Evolutionary conservation across 2,797 vertebrate genomes (phyloP).

Genomic region (Allobates femoralis): DNA sequence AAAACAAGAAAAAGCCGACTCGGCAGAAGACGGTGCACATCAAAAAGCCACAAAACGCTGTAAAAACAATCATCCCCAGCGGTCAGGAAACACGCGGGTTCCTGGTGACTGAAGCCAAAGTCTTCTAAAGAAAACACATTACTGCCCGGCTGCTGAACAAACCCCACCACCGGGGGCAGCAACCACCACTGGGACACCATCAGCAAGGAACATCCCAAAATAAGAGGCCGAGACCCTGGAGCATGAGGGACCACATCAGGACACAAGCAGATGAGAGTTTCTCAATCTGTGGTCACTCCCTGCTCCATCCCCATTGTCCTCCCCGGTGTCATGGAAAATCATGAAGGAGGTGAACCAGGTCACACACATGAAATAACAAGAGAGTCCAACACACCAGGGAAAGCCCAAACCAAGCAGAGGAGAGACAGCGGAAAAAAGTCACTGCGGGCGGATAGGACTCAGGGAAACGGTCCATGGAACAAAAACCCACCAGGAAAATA

Average conservation of each 20-base stretch:
- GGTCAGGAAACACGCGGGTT: conserved; percentile 51
- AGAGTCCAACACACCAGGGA: conserved; percentile 23
- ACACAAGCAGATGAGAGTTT: background rate
- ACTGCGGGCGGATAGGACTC: background rate
- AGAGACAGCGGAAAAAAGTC: background rate
- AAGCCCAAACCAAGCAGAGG: background rate
- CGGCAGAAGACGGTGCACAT: background rate
- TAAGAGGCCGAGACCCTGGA: background rate
- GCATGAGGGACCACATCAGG: conserved; percentile 2
- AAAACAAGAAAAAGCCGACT: background rate
- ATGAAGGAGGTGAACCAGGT: conserved; percentile 29
- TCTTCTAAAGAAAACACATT: conserved; percentile 56
- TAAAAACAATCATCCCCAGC: conserved; percentile 45
- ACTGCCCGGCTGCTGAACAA: conserved; percentile 32
- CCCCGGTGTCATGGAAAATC: background rate
- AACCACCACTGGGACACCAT: conserved; percentile 30
- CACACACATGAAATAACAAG: conserved; percentile 41
- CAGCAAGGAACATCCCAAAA: conserved; percentile 20
- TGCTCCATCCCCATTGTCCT: background rate
- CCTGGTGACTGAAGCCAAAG: conserved; percentile 26
- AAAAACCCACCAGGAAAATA: background rate
- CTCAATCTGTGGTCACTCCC: conserved; percentile 7
- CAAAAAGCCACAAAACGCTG: conserved; percentile 14
- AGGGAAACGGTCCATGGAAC: background rate
- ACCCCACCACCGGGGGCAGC: conserved; percentile 31